These are phyloP conservation scores for Synergus laeviventris DNA, from an alignment of 2,888 invertebrate species.

Conservation along the genomic window DNA sequence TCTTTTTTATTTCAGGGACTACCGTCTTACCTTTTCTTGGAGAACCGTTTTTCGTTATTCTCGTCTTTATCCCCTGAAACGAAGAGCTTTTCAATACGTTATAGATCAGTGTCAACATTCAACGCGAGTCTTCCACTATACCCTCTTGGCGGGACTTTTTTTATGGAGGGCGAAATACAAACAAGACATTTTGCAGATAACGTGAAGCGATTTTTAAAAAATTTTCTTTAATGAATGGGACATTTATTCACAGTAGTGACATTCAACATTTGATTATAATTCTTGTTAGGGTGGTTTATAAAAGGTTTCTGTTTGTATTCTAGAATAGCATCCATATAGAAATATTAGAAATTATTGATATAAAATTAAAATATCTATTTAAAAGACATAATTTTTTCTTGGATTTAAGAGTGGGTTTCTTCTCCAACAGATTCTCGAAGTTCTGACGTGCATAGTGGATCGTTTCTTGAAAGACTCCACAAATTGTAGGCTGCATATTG, in stretches of 20 bases:
- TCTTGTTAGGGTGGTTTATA: too few species aligned
- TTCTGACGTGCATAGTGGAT: neutral
- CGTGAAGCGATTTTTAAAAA: neutral
- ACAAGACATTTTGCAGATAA: neutral
- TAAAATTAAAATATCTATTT: too few species aligned
- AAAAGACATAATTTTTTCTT: neutral
- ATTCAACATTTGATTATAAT: too few species aligned
- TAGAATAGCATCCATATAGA: too few species aligned
- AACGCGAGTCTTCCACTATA: neutral
- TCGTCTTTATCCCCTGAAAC: conserved; percentile 2
- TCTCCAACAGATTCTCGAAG: neutral
- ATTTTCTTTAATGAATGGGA: too few species aligned
- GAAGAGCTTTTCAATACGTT: neutral
- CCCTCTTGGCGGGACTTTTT: neutral
- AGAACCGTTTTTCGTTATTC: neutral
- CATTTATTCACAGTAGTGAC: too few species aligned
- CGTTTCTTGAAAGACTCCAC: neutral
- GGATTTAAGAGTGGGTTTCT: neutral
- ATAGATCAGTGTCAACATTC: conserved; percentile 17
- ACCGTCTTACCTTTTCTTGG: conserved; percentile 3
- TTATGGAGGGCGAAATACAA: neutral
- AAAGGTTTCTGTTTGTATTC: too few species aligned
- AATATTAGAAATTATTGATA: too few species aligned
- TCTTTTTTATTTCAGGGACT: neutral
- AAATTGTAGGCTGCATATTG: conserved; percentile 1